Evolutionary conservation across 2,888 invertebrate genomes (phyloP), one percentile per base, ranked within the genome.

Genomic region (Poecilus cupreus): DNA sequence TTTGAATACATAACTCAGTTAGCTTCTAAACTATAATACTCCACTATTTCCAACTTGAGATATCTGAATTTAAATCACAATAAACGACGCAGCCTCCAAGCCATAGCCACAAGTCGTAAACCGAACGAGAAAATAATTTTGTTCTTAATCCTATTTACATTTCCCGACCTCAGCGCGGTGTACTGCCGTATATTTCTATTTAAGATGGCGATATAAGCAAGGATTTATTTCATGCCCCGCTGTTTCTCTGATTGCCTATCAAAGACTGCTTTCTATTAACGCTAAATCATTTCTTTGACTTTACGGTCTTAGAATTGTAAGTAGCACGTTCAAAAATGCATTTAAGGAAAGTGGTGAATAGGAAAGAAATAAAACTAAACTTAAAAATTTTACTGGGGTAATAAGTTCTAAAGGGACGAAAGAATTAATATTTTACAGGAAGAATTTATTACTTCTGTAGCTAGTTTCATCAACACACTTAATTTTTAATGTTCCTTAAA

Each of bases 71-170:
- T 49, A 49, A 49, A 49, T 49, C 49, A 49, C 49, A 49, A 49
- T 49, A 49, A 5, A 8, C 18, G 49, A 49, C 49, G 16, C 18
- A 49, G 16, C 49, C 49, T 49, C 16, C 13, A 49, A 49, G 49
- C 49, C 49, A 49, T 49, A 49, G n/a, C 49, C 11, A 49, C 18
- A 49, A n/a, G 18, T 49, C 49, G 49, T 49, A 49, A 49, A 18
- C 16, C 49, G 16, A 18, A 49, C 16, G 49, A n/a, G 49, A 49
- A 49, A 49, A 49, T 49, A 49, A 49, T 49, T 49, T 8, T 18
- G 49, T 18, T 49, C 49, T 49, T 49, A 49, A 49, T 49, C 49
- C 49, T 49, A 49, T 49, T 49, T 49, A 49, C 49, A 49, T 49
- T 49, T n/a, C 18, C 49, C 49, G 13, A 18, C 18, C 49, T 49